Percentiles rank a stretch among this genome's conserved stretches.
Evolutionary conservation across 2,797 vertebrate genomes (phyloP).

Genomic region (Apodemus agrarius): DNA sequence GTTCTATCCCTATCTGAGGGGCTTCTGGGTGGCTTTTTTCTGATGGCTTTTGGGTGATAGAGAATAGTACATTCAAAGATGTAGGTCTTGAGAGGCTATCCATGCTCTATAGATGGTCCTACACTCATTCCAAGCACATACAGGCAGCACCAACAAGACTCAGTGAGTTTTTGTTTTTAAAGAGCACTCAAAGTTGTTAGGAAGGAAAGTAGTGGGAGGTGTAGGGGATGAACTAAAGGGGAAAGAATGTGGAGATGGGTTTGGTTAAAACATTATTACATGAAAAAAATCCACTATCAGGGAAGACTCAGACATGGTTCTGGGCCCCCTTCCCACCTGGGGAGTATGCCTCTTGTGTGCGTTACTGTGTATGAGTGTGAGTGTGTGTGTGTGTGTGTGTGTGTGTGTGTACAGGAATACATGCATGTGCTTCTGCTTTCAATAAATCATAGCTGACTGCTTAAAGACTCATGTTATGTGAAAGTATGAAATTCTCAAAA

Average conservation of each 20-base stretch:
- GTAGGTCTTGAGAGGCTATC: not conserved
- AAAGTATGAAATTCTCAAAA: not conserved
- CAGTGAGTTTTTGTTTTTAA: too few relatives aligned
- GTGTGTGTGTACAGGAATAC: not conserved
- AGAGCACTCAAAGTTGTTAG: not conserved
- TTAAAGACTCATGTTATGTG: not conserved
- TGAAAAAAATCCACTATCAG: not conserved
- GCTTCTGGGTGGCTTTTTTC: too few relatives aligned
- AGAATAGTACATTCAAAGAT: not conserved
- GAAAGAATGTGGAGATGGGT: not conserved
- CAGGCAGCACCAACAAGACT: not conserved
- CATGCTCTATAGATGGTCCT: not conserved
- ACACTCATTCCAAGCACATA: not conserved
- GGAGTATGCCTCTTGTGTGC: not conserved
- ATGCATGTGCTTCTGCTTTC: not conserved
- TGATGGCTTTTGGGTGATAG: slow-evolving; percentile 15
- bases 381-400: not conserved
- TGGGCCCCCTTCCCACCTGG: not conserved
- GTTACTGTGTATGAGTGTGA: not conserved
- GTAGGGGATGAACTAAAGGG: not conserved
- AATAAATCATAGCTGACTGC: not conserved
- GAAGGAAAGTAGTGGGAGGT: too few relatives aligned
- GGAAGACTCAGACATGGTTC: not conserved
- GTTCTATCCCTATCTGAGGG: not conserved
- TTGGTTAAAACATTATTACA: not conserved